Base-by-base conservation (phyloP, 2,888 invertebrate genomes). In the Drosophila colorata region DNA sequence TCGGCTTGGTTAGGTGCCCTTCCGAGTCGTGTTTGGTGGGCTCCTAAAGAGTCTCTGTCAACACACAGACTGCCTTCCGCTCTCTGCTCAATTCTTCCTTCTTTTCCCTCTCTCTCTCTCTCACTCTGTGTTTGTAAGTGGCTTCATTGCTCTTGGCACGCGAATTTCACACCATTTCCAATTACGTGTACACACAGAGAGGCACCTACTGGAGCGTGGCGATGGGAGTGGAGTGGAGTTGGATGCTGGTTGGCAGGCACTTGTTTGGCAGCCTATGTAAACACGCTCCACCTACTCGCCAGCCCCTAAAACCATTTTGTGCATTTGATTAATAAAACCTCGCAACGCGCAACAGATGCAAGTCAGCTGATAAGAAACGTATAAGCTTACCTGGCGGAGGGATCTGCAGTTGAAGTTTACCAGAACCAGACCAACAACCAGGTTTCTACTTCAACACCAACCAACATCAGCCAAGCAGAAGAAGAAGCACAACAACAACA, bases 321-420 rank as follows among this genome's bases (percentile, higher is more conserved):
- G 86, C 69, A 85, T 88, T 91, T 90, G 90, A 90, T 90, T 90
- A 90, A 90, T 90, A 90, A 90, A 90, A 89, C 89, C 89, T 88
- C 87, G 89, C 89, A 90, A 84, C 88, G 73, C 73, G 80, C 78
- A 61, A 75, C 79, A 79, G 89, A 89, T 89, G 78, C 77, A 80
- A 87, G 73, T 69, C 67, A 71, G 69, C 73, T 88, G 89, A 89
- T 89, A 89, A 89, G 86, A 48, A 69, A 51, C 66, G 80, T 69
- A 76, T 80, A 80, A 59, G 57, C 33, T 67, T 78, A 53, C 77
- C 57, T 31, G 1, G 38, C 5, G 31, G 35, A 58, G 33, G 11
- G 55, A 40, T 49, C 25, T 37, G 52, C 31, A 31, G 47, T 44
- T 64, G 66, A 13, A 44, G 46, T 41, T 23, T 31, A 40, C 46